phyloP scores from a whole-genome alignment of 2,888 invertebrate genomes.

The Diarsia brunnea region DNA sequence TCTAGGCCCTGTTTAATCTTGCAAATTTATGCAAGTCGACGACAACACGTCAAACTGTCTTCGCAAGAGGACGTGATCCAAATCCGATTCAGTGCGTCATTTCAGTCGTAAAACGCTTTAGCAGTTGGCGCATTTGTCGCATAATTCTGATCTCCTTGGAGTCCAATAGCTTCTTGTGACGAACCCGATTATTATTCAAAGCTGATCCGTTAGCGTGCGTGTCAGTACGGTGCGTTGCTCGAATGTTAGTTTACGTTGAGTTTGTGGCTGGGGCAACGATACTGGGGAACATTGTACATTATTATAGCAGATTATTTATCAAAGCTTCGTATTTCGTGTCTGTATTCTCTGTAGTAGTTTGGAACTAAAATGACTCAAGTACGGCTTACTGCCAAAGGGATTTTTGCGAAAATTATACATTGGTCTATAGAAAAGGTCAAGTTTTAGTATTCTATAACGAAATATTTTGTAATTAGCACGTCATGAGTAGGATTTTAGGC shows the following conservation, averaged over 20 bases:
- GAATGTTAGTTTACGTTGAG: conserved; percentile 35
- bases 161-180: conserved; percentile 76
- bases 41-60: conserved; percentile 89
- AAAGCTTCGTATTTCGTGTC: conserved; percentile 6
- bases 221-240: conserved; percentile 62
- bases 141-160: conserved; percentile 83
- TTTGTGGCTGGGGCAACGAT: conserved; percentile 26
- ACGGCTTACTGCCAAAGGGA: background rate
- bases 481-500: conserved; percentile 36
- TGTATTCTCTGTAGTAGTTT: background rate
- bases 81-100: conserved; percentile 88
- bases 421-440: background rate
- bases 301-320: conserved; percentile 38
- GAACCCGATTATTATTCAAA: conserved; percentile 83
- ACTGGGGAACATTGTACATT: conserved; percentile 18
- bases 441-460: conserved; percentile 45
- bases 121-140: conserved; percentile 87
- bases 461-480: conserved; percentile 53
- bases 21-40: conserved; percentile 90
- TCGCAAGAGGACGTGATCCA: conserved; percentile 87
- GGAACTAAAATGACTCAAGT: conserved; percentile 16
- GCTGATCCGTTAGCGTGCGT: conserved; percentile 71
- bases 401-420: conserved; percentile 5
- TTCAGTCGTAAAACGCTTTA: conserved; percentile 87
- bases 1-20: conserved; percentile 85